These are phyloP conservation scores for Ganaspis sp. DNA, from an alignment of 1,140 invertebrate species.

Conservation along the genomic window DNA sequence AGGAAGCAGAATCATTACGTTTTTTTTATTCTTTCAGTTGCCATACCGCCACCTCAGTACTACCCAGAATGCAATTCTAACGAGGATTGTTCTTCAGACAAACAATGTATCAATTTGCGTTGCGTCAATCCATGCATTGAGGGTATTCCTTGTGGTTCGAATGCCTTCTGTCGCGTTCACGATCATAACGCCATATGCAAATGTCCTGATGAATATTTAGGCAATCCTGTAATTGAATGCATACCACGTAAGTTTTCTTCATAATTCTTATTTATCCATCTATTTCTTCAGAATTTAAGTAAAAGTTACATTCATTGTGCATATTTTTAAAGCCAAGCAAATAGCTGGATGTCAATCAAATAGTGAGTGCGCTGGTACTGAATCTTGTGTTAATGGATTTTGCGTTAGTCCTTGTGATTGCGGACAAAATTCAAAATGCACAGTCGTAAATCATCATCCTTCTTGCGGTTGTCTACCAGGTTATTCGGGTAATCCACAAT, in stretches of 20 bases:
- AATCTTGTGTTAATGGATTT: slow-evolving; percentile 86
- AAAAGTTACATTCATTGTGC: not conserved
- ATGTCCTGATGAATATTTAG: slow-evolving; percentile 86
- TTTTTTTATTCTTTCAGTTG: slow-evolving; percentile 68
- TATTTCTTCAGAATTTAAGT: not conserved
- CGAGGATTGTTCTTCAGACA: slow-evolving; percentile 85
- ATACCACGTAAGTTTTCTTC: slow-evolving; percentile 81
- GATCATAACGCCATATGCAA: slow-evolving; percentile 86
- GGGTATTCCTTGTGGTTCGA: slow-evolving; percentile 83
- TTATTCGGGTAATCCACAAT: slow-evolving; percentile 89
- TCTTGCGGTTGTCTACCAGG: slow-evolving; percentile 87
- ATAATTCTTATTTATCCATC: not conserved
- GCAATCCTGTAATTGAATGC: slow-evolving; percentile 85
- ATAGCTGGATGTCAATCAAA: slow-evolving; percentile 85
- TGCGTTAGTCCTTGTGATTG: slow-evolving; percentile 92
- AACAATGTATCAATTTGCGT: slow-evolving; percentile 84
- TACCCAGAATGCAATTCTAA: slow-evolving; percentile 84
- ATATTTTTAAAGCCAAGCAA: slow-evolving; percentile 73
- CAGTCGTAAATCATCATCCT: slow-evolving; percentile 87
- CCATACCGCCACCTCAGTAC: slow-evolving; percentile 72
- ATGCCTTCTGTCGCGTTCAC: slow-evolving; percentile 87
- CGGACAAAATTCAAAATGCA: slow-evolving; percentile 87
- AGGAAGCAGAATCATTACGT: not conserved
- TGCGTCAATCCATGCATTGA: slow-evolving; percentile 87
- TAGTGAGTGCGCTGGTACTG: slow-evolving; percentile 85